Base-by-base conservation (phyloP, 2,797 vertebrate genomes). In the Chelon labrosus region DNA sequence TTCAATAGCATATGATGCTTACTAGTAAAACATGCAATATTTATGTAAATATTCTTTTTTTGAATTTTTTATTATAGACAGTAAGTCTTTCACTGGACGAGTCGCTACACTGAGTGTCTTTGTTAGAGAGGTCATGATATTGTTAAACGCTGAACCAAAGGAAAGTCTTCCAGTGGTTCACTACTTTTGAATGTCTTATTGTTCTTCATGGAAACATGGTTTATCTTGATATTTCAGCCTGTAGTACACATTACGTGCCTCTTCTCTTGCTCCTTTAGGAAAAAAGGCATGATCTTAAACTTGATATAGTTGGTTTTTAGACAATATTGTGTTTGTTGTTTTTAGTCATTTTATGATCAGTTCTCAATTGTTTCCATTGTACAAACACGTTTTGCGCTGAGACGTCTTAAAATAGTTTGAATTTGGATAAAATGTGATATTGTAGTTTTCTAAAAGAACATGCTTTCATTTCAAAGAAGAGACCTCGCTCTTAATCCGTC, bases 51-150 rank as follows among this genome's bases (percentile, higher is more conserved):
- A 71, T 73, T 70, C 1, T 55, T 59, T 74, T 81, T 66, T 82
- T n/a, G n/a, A n/a, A 22, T 22, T 22, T 22, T 22, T 22, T 77
- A 51, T 31, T 27, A 51, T 75, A 73, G 58, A 62, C 65, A 67
- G 49, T 12, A 53, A 76, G 68, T 83, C 62, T 80, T 65, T 79
- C 68, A 88, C 86, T 92, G 89, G 67, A 89, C 42, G 65, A 89
- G 91, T 94, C 85, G 17, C 41, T 68, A 91, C 92, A 94, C 92
- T 93, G 92, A 74, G 65, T 58, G 20, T 58, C 31, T 71, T 61
- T 63, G 11, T 63, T 63, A 64, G 31, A 73, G 71, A 70, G 27
- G 62, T 87, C 49, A 77, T 69, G 59, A 72, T 60, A 10, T 77
- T 70, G 56, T 84, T 87, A 85, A 88, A 89, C 69, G 25, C 66